Conservation (phyloP, 2,797 vertebrate species). For the Meda fulgida region DNA sequence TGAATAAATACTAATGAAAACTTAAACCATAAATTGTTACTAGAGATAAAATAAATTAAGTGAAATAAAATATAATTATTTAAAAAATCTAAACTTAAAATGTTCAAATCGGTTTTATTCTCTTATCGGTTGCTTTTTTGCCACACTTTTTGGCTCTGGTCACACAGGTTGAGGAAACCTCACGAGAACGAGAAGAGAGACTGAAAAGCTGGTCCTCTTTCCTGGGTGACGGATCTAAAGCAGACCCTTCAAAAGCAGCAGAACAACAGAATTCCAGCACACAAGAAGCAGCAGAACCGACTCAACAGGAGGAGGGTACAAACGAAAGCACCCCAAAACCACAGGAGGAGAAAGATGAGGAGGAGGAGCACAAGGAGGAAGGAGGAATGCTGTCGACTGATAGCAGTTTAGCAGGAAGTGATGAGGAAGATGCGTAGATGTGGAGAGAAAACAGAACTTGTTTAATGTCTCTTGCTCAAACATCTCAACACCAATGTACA, state of each 20-base stretch:
- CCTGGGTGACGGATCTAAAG: conserved; percentile 72
- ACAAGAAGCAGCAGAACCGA: conserved; percentile 20
- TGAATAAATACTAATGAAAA: too few species aligned
- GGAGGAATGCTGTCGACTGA: conserved; percentile 81
- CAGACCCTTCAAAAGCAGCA: conserved; percentile 40
- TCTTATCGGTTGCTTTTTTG: neutral
- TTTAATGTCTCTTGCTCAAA: neutral
- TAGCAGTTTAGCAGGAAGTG: conserved; percentile 91
- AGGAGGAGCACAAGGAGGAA: conserved; percentile 48
- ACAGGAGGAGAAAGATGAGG: conserved; percentile 61
- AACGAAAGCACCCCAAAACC: conserved; percentile 52
- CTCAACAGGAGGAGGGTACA: neutral
- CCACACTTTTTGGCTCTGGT: neutral
- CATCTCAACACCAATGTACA: neutral
- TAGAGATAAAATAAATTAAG: too few species aligned
- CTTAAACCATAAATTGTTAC: too few species aligned
- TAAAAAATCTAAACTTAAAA: too few species aligned
- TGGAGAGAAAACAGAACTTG: conserved; percentile 8
- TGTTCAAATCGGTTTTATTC: neutral
- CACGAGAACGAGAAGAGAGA: conserved; percentile 93
- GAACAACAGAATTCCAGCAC: conserved; percentile 56
- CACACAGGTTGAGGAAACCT: conserved; percentile 90
- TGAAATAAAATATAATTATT: too few species aligned
- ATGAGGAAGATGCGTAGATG: conserved; percentile 78
- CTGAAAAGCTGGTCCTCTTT: conserved; percentile 90